Evolutionary conservation across 1,140 invertebrate genomes (phyloP).

Genomic region (Dreissena polymorpha): DNA sequence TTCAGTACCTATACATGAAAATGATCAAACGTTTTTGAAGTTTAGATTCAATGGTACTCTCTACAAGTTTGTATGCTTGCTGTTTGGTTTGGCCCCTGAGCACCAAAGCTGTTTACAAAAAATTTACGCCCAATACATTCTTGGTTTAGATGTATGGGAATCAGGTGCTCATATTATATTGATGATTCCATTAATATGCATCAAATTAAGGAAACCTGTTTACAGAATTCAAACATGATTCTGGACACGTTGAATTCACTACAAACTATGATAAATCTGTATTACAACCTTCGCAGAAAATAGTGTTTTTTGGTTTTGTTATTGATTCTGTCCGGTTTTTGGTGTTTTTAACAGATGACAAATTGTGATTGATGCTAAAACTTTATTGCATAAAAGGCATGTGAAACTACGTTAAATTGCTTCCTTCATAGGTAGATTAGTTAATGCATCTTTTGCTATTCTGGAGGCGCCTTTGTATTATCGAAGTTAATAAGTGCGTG

Average conservation of each 20-base stretch:
- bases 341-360: background rate
- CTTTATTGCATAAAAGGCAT: constrained; percentile 2
- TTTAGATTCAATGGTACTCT: no score
- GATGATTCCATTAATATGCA: constrained; percentile 12
- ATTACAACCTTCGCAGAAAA: no score
- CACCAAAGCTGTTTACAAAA: constrained; percentile 27
- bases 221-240: constrained; percentile 14
- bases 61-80: no score
- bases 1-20: no score
- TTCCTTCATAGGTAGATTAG: constrained; percentile 12
- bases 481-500: background rate
- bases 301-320: no score
- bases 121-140: constrained; percentile 5
- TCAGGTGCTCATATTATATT: constrained; percentile 27
- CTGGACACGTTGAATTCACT: constrained; percentile 5
- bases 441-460: constrained; percentile 20
- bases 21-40: no score
- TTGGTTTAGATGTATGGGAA: constrained; percentile 2
- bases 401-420: constrained; percentile 6
- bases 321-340: no score
- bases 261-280: constrained; percentile 27
- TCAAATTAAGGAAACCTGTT: no score
- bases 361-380: background rate
- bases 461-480: constrained; percentile 8
- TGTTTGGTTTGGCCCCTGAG: constrained; percentile 29